Base-by-base conservation (phyloP, 2,888 invertebrate species). In the Drosophila longiperda region DNA sequence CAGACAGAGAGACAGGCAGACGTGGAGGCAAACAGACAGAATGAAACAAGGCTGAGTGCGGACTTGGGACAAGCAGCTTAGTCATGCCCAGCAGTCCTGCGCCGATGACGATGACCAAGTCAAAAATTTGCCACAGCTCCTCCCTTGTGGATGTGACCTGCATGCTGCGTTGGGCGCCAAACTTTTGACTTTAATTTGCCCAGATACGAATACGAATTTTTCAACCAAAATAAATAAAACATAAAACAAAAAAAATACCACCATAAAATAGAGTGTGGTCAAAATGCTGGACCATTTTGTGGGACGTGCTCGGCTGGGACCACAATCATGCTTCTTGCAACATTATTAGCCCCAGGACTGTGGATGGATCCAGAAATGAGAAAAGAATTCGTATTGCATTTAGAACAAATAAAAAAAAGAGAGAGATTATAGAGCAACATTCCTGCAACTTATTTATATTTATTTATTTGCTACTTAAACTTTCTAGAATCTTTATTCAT, bases 101-200 rank as follows among this genome's bases (percentile, higher is more conserved):
- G 58, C 42, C 68, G 58, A 52, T 52, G 57, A n/a, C 45, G 55
- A 49, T 32, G 55, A 58, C 61, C 62, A 58, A 62, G 65, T 54
- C 65, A 62, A 71, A 42, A 66, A 62, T 78, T 53, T 66, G 17
- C n/a, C 20, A 59, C 57, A 63, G 11, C 20, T n/a, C 55, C 54
- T 78, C 40, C 63, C 55, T 36, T 49, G 60, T 68, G 84, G 80
- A 84, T 84, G 84, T 84, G 84, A 84, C 84, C 76, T 78, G 84
- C 84, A 84, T 84, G 84, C 89, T 66, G 73, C 73, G 74, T 54
- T 78, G 73, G 71, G 64, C 73, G 78, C 75, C 89, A 89, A 84
- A 89, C 59, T 89, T 84, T 86, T 80, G 84, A 81, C 83, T 88
- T 86, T 75, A 86, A 88, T 83, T 88, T 88, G 67, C 67, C 80